phyloP scores from a whole-genome alignment of 2,797 vertebrate species.

The Anolis apletophallus region DNA sequence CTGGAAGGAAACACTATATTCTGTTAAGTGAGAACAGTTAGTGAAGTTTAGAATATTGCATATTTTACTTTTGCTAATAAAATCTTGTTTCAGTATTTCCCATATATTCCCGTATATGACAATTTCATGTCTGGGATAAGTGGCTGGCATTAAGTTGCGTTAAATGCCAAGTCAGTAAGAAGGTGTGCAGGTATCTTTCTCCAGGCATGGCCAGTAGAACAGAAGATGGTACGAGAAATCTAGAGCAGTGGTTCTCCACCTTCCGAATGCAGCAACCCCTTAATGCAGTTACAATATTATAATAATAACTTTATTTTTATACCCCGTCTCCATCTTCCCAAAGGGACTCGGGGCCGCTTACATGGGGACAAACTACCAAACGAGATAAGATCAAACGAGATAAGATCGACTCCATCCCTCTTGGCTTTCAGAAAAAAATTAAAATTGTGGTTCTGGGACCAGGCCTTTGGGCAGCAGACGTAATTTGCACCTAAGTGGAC shows the following conservation, averaged over 20 bases:
- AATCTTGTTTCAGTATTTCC: neutral
- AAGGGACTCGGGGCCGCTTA: no score
- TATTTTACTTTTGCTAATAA: neutral
- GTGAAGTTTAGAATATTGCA: neutral
- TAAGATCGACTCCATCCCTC: no score
- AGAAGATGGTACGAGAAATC: neutral
- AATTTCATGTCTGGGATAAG: neutral
- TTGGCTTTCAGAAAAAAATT: no score
- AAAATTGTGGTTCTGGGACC: no score
- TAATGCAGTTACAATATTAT: no score
- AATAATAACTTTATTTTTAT: no score
- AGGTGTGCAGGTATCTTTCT: neutral
- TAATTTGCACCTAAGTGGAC: no score
- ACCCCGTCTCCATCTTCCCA: no score
- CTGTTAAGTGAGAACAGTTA: neutral
- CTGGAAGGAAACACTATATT: neutral
- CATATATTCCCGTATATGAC: neutral
- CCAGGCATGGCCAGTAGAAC: neutral
- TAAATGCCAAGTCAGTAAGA: neutral
- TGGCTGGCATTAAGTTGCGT: neutral
- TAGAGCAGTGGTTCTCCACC: neutral
- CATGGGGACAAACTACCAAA: no score
- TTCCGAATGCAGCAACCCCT: no score
- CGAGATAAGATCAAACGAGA: no score
- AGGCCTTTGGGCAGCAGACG: no score